phyloP scores from a whole-genome alignment of 2,797 vertebrate species.

The Rhinophrynus dorsalis region DNA sequence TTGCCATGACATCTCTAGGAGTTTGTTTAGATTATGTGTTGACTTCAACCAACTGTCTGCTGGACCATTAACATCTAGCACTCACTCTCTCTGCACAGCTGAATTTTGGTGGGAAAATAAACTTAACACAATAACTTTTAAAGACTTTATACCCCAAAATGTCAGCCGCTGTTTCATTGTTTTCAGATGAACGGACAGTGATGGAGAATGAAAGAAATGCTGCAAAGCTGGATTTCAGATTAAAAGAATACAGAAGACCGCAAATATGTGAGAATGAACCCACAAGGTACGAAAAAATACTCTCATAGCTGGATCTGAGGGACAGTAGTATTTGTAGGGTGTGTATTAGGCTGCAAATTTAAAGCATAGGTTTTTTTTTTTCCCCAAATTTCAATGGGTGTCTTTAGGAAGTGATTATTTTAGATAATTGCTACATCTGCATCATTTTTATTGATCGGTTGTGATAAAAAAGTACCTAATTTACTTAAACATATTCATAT shows the following conservation, averaged over 20 bases:
- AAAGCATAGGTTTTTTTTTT: too few relatives aligned
- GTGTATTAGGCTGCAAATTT: too few relatives aligned
- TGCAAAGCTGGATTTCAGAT: constrained; percentile 51
- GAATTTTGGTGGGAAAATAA: too few relatives aligned
- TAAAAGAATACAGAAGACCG: constrained; percentile 48
- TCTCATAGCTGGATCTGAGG: background rate
- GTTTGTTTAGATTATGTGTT: constrained; percentile 39
- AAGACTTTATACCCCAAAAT: background rate
- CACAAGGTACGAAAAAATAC: constrained; percentile 50
- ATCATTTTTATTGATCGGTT: too few relatives aligned
- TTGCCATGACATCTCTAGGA: constrained; percentile 40
- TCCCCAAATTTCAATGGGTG: too few relatives aligned
- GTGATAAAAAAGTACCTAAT: too few relatives aligned
- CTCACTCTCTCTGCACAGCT: too few relatives aligned
- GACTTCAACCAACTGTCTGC: constrained; percentile 47
- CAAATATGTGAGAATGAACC: constrained; percentile 51
- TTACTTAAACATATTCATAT: too few relatives aligned
- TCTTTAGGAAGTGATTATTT: too few relatives aligned
- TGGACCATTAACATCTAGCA: too few relatives aligned
- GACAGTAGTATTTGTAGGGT: background rate
- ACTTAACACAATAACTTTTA: background rate
- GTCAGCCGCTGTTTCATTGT: constrained; percentile 29
- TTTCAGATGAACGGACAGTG: constrained; percentile 49
- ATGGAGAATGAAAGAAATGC: constrained; percentile 51
- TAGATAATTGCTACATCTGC: too few relatives aligned